Conservation (phyloP, 2,888 invertebrate species). For the Spialia ferax region DNA sequence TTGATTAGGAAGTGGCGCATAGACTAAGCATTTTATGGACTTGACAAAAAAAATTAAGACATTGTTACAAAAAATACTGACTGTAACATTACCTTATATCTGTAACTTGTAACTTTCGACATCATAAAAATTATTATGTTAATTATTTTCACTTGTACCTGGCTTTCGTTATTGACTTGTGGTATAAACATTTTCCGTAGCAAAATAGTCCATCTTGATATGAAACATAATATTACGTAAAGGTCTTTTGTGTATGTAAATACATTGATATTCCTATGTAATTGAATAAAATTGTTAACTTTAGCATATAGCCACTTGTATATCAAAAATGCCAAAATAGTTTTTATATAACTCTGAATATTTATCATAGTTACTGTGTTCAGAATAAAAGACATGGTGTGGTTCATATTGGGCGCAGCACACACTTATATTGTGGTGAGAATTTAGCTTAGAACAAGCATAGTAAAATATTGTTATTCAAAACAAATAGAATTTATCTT, state of each 20-base stretch:
- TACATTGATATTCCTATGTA: slow-evolving; percentile 32
- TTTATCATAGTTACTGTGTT: slow-evolving; percentile 34
- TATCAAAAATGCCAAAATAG: slow-evolving; percentile 41
- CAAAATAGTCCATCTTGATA: slow-evolving; percentile 14
- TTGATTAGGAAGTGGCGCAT: slow-evolving; percentile 13
- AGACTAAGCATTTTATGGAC: slow-evolving; percentile 12
- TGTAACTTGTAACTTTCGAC: no score
- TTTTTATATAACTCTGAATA: slow-evolving; percentile 36
- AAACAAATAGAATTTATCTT: no score
- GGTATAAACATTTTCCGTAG: neutral
- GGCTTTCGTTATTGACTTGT: neutral
- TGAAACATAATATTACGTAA: neutral
- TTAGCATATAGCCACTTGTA: slow-evolving; percentile 36
- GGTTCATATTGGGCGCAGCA: slow-evolving; percentile 15
- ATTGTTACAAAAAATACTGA: neutral
- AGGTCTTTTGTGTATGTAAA: slow-evolving; percentile 23
- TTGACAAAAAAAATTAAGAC: neutral
- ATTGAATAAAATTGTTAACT: slow-evolving; percentile 25
- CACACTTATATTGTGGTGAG: no score
- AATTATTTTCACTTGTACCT: no score
- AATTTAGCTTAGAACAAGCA: no score
- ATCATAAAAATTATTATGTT: no score
- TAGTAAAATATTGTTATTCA: no score
- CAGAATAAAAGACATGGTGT: slow-evolving; percentile 31
- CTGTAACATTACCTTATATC: neutral